phyloP scores from a whole-genome alignment of 2,797 vertebrate genomes.

The Mus minutoides region DNA sequence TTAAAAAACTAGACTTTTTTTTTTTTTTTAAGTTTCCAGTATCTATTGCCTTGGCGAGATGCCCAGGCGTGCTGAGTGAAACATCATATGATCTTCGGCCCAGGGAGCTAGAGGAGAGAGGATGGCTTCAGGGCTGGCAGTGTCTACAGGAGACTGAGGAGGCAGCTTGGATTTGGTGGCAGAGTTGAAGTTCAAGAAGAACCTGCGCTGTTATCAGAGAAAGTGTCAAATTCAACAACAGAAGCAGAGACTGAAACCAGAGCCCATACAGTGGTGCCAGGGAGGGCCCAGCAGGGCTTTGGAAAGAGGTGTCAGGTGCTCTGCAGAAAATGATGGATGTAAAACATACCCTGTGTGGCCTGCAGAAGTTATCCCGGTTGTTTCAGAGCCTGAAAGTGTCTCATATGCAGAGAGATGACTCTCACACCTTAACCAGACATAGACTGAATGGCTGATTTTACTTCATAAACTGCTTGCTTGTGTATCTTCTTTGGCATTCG shows the following conservation, averaged over 20 bases:
- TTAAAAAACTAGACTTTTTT: background rate
- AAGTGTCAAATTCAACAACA: slow-evolving; percentile 30
- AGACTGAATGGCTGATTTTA: slow-evolving; percentile 17
- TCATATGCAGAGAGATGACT: background rate
- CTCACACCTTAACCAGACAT: slow-evolving; percentile 31
- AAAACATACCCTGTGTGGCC: background rate
- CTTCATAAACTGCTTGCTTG: slow-evolving; percentile 60
- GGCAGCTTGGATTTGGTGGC: background rate
- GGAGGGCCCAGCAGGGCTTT: background rate
- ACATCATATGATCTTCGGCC: background rate
- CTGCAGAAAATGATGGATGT: background rate
- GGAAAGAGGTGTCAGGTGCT: background rate
- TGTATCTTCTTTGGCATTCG: slow-evolving; percentile 60
- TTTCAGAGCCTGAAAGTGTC: background rate
- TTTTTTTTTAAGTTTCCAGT: background rate
- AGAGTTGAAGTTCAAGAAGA: background rate
- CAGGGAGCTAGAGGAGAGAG: background rate
- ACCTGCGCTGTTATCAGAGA: background rate
- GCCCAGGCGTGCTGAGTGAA: background rate
- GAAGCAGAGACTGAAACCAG: slow-evolving; percentile 24
- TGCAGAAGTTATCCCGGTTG: slow-evolving; percentile 27
- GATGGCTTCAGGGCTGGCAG: background rate
- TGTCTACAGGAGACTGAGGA: background rate
- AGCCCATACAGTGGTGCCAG: background rate
- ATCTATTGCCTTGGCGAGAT: background rate